Evolutionary conservation across 2,888 invertebrate genomes (phyloP).

Genomic region (Drosophila algonquin): DNA sequence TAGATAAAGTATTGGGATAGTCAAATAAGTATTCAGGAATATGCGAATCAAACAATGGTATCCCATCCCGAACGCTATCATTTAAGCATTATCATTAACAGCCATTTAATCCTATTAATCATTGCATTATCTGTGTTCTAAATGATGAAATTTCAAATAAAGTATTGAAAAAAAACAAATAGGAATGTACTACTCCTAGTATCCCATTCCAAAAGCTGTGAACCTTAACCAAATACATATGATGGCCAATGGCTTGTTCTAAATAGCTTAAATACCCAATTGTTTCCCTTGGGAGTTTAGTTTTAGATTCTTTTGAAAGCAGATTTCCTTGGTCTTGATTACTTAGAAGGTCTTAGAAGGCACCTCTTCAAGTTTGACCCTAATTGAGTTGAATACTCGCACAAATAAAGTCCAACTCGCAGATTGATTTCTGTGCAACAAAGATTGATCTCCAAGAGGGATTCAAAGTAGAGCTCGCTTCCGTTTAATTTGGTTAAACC

Average conservation of each 20-base stretch:
- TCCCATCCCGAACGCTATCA: no score
- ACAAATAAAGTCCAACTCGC: conserved; percentile 7
- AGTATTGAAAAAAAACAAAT: no score
- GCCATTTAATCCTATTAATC: no score
- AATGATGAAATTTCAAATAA: no score
- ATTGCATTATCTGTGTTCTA: no score
- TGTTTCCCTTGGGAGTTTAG: background rate
- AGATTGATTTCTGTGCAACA: conserved; percentile 6
- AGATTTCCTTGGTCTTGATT: conserved; percentile 48
- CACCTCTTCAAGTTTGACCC: conserved; percentile 8
- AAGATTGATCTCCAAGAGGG: conserved; percentile 22
- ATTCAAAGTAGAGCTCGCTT: conserved; percentile 47
- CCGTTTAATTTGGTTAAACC: conserved; percentile 64
- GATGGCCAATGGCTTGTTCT: background rate
- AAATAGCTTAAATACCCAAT: background rate
- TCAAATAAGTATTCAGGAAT: no score
- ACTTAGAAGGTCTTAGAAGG: conserved; percentile 1
- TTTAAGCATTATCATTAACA: no score
- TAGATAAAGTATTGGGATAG: no score
- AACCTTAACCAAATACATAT: no score
- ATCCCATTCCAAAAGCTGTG: no score
- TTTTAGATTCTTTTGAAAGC: conserved; percentile 42
- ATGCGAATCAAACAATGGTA: no score
- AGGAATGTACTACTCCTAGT: no score
- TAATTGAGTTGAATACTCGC: conserved; percentile 42